Evolutionary conservation across 2,888 invertebrate species (phyloP), one percentile per base, ranked within the genome.

Genomic region (Harpalus rufipes): DNA sequence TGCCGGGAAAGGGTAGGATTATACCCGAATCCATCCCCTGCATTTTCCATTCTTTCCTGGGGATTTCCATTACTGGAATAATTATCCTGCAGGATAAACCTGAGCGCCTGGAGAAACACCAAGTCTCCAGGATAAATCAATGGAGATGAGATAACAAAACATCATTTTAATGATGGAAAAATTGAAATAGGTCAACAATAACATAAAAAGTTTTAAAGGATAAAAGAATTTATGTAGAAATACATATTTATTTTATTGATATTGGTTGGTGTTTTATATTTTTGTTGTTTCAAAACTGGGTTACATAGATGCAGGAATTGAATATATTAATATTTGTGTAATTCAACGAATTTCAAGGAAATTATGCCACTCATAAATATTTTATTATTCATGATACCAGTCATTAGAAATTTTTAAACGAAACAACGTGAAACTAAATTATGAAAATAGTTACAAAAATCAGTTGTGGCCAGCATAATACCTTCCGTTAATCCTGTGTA

Each of bases 1-100:
- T 83, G 83, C 63, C 58, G 44, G 59, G 83, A 83, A 83, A 44
- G 59, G 81, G 81, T 44, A 65, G 65, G 83, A 83, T 83, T 83
- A 83, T 83, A 58, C 74, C 74, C 74, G 59, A 76, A 83, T 82
- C 76, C 76, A 61, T 16, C 74, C 44, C 44, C 74, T 6, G 14
- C 44, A 56, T 51, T 68, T 68, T 59, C 25, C 78, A 58, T 78
- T 78, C 78, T 58, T 78, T 58, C 78, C 14, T n/a, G 41, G n/a
- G 58, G 59, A 78, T 78, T 78, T 78, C 78, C 78, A 78, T 78
- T 78, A 78, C 78, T 56, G 78, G 58, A 44, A 74, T 74, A 74
- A 74, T 74, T 74, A 74, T 74, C 74, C 68, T 68, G 44, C 44
- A 51, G 44, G 44, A 51, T 12, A 51, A 51, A n/a, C 56, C 12